These are phyloP conservation scores for Epicampocera succincta DNA, from an alignment of 2,888 invertebrate genomes.

Conservation along the genomic window DNA sequence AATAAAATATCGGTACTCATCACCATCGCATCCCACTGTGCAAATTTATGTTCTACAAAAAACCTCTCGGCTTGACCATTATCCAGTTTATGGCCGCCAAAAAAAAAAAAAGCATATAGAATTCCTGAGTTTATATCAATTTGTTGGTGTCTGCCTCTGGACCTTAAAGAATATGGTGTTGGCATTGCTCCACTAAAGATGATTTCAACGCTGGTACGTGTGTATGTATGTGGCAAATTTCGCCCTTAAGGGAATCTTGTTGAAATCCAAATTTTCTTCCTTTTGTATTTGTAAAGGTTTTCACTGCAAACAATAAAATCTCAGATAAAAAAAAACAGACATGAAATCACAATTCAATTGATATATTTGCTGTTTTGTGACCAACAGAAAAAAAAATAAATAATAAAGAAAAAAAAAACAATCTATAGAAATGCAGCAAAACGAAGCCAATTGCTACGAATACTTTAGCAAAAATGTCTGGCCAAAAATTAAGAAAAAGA, in stretches of 20 bases:
- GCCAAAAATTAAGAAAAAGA: conserved; percentile 12
- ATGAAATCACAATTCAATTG: conserved; percentile 74
- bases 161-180: conserved; percentile 7
- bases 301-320: conserved; percentile 53
- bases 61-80: conserved; percentile 80
- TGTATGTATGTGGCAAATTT: background rate
- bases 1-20: too few relatives aligned
- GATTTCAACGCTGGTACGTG: too few relatives aligned
- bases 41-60: conserved; percentile 48
- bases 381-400: conserved; percentile 22
- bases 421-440: conserved; percentile 70
- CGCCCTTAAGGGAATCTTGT: conserved; percentile 69
- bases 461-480: conserved; percentile 33
- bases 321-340: conserved; percentile 65
- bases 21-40: conserved; percentile 32
- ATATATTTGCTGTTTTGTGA: conserved; percentile 64
- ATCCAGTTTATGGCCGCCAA: conserved; percentile 60
- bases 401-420: conserved; percentile 24
- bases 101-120: conserved; percentile 39
- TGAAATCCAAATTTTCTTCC: conserved; percentile 40
- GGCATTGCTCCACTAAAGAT: conserved; percentile 3
- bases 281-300: conserved; percentile 33
- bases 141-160: conserved; percentile 33
- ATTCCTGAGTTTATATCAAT: conserved; percentile 43
- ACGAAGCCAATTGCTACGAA: conserved; percentile 78